Conservation (phyloP, 2,888 invertebrate genomes). For the Congeria kusceri region DNA sequence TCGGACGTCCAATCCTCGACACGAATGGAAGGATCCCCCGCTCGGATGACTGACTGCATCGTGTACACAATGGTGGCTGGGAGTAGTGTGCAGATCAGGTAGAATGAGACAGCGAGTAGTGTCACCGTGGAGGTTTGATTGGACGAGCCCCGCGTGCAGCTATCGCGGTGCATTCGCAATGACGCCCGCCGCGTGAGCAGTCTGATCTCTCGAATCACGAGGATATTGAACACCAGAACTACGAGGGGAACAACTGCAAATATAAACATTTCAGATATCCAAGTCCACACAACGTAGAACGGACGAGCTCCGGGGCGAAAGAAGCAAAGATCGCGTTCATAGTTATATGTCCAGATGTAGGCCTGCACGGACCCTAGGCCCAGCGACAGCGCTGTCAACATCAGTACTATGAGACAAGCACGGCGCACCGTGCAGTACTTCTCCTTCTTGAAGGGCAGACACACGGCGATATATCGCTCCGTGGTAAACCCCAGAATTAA, state of each 20-base stretch:
- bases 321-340: conserved; percentile 68
- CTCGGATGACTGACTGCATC: conserved; percentile 72
- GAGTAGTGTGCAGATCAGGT: conserved; percentile 83
- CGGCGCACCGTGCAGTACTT: conserved; percentile 81
- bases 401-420: conserved; percentile 76
- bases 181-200: conserved; percentile 76
- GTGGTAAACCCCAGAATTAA: conserved; percentile 84
- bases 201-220: conserved; percentile 83
- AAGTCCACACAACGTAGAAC: conserved; percentile 81
- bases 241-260: conserved; percentile 82
- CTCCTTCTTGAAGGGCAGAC: conserved; percentile 81
- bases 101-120: conserved; percentile 84
- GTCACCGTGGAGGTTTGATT: conserved; percentile 83
- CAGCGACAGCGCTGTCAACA: conserved; percentile 70
- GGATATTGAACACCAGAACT: conserved; percentile 82
- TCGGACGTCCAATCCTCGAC: conserved; percentile 73
- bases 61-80: conserved; percentile 84
- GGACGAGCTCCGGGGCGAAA: conserved; percentile 64
- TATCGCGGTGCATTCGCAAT: conserved; percentile 61
- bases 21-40: conserved; percentile 69
- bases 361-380: conserved; percentile 78
- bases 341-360: conserved; percentile 82
- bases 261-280: conserved; percentile 80
- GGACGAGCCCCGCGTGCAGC: conserved; percentile 37
- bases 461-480: conserved; percentile 84